Conservation (phyloP, 2,888 invertebrate species). For the Rotaria sp. region DNA sequence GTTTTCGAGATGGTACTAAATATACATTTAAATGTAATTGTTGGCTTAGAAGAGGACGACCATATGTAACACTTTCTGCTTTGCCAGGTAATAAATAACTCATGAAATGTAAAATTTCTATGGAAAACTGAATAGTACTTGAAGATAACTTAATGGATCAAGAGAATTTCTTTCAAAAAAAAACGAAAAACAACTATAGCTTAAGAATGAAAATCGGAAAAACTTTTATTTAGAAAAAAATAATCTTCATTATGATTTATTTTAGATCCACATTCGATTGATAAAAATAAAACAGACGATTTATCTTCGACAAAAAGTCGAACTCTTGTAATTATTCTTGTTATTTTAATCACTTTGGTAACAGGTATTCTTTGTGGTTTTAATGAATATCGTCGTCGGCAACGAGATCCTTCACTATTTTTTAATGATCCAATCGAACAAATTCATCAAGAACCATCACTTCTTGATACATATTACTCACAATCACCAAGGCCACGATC, state of each 20-base stretch:
- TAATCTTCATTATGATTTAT: neutral
- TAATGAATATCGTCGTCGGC: neutral
- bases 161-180: too few relatives aligned
- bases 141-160: too few relatives aligned
- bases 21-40: conserved; percentile 1
- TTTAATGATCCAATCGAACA: neutral
- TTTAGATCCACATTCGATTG: neutral
- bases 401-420: neutral
- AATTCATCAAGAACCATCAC: neutral
- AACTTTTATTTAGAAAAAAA: too few relatives aligned
- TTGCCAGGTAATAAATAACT: neutral
- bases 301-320: neutral
- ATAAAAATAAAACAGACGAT: neutral
- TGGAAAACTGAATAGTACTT: too few relatives aligned
- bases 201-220: too few relatives aligned
- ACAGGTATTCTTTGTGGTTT: neutral
- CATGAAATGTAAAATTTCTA: too few relatives aligned
- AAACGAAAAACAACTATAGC: too few relatives aligned
- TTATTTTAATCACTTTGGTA: neutral
- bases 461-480: neutral
- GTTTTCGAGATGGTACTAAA: neutral
- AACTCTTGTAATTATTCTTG: neutral
- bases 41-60: neutral
- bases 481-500: neutral
- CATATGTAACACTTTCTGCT: neutral